Conservation (phyloP, 2,888 invertebrate species). For the Hypsopygia costalis region DNA sequence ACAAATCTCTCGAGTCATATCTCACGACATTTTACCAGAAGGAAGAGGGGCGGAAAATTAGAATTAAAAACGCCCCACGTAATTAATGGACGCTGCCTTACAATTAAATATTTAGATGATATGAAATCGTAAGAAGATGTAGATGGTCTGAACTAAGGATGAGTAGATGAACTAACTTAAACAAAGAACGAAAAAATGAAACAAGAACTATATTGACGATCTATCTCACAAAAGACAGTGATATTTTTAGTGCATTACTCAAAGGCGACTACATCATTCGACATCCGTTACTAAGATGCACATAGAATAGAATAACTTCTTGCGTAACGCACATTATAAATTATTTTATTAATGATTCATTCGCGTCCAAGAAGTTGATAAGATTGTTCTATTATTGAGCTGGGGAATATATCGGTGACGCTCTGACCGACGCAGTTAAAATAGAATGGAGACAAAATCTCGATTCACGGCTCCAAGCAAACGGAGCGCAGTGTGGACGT, state of each 20-base stretch:
- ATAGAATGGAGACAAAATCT: slow-evolving; percentile 39
- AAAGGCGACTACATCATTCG: not conserved
- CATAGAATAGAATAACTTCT: not conserved
- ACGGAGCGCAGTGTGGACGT: slow-evolving; percentile 13
- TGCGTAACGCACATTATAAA: slow-evolving; percentile 12
- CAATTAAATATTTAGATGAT: too few relatives aligned
- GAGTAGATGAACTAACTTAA: too few relatives aligned
- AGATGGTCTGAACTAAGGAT: too few relatives aligned
- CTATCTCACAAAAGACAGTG: not conserved
- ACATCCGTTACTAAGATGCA: not conserved
- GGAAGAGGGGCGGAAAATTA: too few relatives aligned
- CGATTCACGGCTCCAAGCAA: slow-evolving; percentile 28
- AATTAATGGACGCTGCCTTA: too few relatives aligned
- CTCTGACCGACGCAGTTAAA: slow-evolving; percentile 39
- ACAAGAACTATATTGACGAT: too few relatives aligned
- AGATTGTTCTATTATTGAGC: slow-evolving; percentile 35
- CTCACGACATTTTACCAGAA: too few relatives aligned
- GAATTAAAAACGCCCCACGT: too few relatives aligned
- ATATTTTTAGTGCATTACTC: slow-evolving; percentile 8
- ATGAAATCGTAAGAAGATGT: too few relatives aligned
- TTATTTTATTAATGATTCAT: slow-evolving; percentile 22
- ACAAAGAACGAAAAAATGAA: too few relatives aligned
- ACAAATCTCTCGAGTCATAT: too few relatives aligned
- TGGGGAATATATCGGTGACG: slow-evolving; percentile 39
- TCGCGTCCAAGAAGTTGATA: slow-evolving; percentile 19